Evolutionary conservation across 53 echinoderm and acorn worm species (phyloP), one percentile per base, ranked within the genome.

Genomic region (Henricia sp.): DNA sequence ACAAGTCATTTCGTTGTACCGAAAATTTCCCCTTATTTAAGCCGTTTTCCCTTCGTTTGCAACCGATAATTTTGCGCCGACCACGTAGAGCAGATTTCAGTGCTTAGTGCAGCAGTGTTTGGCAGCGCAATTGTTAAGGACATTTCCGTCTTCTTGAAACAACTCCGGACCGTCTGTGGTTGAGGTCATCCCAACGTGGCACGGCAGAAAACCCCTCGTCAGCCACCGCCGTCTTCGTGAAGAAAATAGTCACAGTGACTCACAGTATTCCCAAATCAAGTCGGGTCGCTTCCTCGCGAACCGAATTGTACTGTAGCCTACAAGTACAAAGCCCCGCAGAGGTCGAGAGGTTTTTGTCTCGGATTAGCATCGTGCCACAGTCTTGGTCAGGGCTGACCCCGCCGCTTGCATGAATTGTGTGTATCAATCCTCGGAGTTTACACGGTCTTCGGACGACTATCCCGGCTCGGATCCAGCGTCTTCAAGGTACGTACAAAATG

Each of bases 1-100:
- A 80, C 80, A 80, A 80, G 80, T 80, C 80, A 80, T 80, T 80
- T 80, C 65, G 80, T 80, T 80, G 80, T 80, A 80, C 80, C 63
- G 48, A 80, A 80, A 73, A 62, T 80, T 80, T 48, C 80, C 71
- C 63, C 80, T 80, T 80, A 70, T 78, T 80, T 80, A 80, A 64
- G 80, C 80, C 62, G 80, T 80, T 80, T 62, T 80, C 80, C 50
- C 62, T 64, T 80, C 64, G 80, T 80, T 80, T 80, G 80, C 80
- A 80, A 80, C 80, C 50, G 64, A 62, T 80, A 80, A 62, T 80
- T 78, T 80, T 64, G 63, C 65, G 63, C 64, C 80, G 51, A 64
- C 80, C 80, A 46, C 32, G 44, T 63, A 80, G 63, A 60, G 80
- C 80, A 80, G 77, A 32, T 80, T 46, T 62, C 50, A 63, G 80